Conservation (phyloP, 1,140 invertebrate genomes). For the Subanguina moxae region DNA sequence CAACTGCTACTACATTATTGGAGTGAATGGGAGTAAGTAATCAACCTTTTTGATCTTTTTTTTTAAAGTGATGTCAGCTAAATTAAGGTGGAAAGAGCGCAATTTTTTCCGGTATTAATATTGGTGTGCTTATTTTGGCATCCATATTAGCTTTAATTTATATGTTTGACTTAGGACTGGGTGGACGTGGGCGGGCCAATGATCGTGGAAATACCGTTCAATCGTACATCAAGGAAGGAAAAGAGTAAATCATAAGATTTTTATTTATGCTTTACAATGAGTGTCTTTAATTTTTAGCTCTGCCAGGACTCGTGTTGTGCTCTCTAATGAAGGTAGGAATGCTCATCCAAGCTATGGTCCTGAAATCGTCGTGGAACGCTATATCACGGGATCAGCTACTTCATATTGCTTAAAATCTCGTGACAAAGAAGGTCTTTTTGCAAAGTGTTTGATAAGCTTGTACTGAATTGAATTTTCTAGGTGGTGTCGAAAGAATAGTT, state of each 20-base stretch:
- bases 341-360: constrained; percentile 15
- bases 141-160: too few species aligned
- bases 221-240: constrained; percentile 41
- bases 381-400: constrained; percentile 13
- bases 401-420: constrained; percentile 20
- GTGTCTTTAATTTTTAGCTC: constrained; percentile 17
- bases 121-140: too few species aligned
- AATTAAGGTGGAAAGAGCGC: constrained; percentile 37
- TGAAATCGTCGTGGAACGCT: constrained; percentile 32
- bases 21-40: constrained; percentile 30
- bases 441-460: too few species aligned
- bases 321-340: constrained; percentile 25
- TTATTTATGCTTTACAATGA: background rate
- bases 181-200: constrained; percentile 31
- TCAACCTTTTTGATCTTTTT: background rate
- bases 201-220: constrained; percentile 38
- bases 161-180: too few species aligned
- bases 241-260: constrained; percentile 18
- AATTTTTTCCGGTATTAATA: constrained; percentile 41
- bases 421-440: background rate
- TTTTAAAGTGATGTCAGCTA: background rate
- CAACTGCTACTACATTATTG: constrained; percentile 39
- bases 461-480: too few species aligned
- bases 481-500: constrained; percentile 10
- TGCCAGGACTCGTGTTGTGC: constrained; percentile 20